Evolutionary conservation across 37 sponge, comb jelly and placozoan species (phyloP), one percentile per base, ranked within the genome.

Genomic region (Oopsacas minuta): DNA sequence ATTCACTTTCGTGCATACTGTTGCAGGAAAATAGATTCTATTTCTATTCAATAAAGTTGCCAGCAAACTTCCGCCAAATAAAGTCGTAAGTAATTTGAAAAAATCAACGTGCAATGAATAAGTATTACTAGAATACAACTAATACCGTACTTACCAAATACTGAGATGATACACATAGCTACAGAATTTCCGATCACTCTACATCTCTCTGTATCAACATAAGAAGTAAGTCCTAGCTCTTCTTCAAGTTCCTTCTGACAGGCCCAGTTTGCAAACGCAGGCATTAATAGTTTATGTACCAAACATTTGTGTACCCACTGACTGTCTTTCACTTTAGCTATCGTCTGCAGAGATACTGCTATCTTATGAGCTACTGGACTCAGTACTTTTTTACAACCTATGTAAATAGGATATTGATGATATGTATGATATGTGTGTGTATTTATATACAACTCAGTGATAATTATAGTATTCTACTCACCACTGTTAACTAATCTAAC

Each of bases 311-410:
- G 75, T 34, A 61, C 75, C 75, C 75, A 61, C 28, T 61, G 75
- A n/a, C 75, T 61, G 75, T 61, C 75, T n/a, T 61, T 61, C 7
- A 61, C 75, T 61, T 61, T 61, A n/a, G 75, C 75, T 10, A 61
- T 61, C 22, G 75, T 61, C 75, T 61, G 75, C 7, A 61, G 20
- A n/a, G 75, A 61, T 34, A 61, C 75, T 5, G 30, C 75, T 61
- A 61, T 61, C 30, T n/a, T 61, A n/a, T 61, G 20, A 61, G 75
- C 75, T 3, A 61, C 75, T 25, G 75, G 75, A 61, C 75, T 61
- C 22, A 61, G 22, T 34, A 32, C 75, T 34, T 25, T 61, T 34
- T n/a, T 61, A 3, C 17, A 12, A n/a, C 75, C 75, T 61, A 61
- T 20, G 28, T 61, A n/a, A 25, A 61, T 61, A 61, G 20, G 20